phyloP scores from a whole-genome alignment of 2,888 invertebrate species.

The Agapostemon virescens region DNA sequence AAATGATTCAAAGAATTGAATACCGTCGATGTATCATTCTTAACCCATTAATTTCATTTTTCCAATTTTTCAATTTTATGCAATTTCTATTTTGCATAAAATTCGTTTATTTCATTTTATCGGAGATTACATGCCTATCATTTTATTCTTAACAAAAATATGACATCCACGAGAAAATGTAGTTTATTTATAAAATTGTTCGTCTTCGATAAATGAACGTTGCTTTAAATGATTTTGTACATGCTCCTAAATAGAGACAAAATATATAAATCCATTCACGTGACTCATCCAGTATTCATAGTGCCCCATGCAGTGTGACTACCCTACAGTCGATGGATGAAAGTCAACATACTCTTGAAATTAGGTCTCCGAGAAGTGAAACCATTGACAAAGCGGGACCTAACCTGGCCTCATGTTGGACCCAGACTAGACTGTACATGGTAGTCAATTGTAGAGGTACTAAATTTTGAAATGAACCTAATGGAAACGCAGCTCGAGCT shows the following conservation, averaged over 20 bases:
- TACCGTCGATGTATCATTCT: too few relatives aligned
- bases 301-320: not conserved
- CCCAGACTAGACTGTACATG: not conserved
- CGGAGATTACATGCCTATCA: too few relatives aligned
- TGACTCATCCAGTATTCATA: not conserved
- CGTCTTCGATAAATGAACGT: not conserved
- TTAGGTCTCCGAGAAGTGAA: not conserved
- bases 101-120: too few relatives aligned
- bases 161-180: too few relatives aligned
- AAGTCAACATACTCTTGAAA: slow-evolving; percentile 1
- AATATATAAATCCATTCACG: not conserved
- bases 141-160: too few relatives aligned
- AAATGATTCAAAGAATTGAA: not conserved
- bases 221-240: not conserved
- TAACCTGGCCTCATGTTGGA: not conserved
- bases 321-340: not conserved
- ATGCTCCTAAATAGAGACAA: not conserved
- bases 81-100: too few relatives aligned
- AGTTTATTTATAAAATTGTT: too few relatives aligned
- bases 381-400: not conserved
- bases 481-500: slow-evolving; percentile 1
- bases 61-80: too few relatives aligned
- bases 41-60: too few relatives aligned
- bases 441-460: not conserved
- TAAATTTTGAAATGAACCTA: slow-evolving; percentile 1